Conservation (phyloP, 2,113 vertebrate genomes). For the Ptilorrhoa leucosticta region DNA sequence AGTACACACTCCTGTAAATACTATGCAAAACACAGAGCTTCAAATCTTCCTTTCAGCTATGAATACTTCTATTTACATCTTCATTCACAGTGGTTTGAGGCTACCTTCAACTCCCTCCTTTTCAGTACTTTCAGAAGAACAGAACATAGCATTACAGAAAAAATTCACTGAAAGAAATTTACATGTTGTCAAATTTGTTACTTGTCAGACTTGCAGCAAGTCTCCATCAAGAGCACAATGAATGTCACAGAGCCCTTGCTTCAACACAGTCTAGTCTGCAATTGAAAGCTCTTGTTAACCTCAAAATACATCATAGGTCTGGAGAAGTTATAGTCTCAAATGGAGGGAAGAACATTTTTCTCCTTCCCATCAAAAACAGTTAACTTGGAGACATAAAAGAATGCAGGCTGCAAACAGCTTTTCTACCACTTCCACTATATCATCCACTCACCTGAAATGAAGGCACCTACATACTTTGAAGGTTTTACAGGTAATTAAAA, state of each 20-base stretch:
- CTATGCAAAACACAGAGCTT: background rate
- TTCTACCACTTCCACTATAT: background rate
- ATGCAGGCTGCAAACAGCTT: background rate
- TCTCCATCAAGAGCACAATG: background rate
- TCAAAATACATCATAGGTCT: background rate
- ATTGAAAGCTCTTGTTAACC: background rate
- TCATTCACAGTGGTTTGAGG: background rate
- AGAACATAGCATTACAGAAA: background rate
- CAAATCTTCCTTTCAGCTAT: constrained; percentile 11
- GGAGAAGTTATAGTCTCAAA: background rate
- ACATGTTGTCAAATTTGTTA: background rate
- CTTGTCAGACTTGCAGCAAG: background rate
- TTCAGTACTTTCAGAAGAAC: background rate
- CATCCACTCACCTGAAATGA: background rate
- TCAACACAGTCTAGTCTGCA: background rate
- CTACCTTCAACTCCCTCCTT: background rate
- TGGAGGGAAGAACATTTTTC: background rate
- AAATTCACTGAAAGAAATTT: background rate
- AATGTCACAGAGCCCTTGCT: background rate
- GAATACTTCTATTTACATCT: constrained; percentile 38
- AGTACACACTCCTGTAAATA: background rate
- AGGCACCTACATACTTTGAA: background rate
- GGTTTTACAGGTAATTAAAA: background rate
- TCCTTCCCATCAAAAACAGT: background rate
- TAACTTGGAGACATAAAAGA: background rate